A percentile compares a stretch with the other conserved stretches of the same genome.
phyloP scores from a whole-genome alignment of 1,140 invertebrate species.

The Ectropis grisescens region DNA sequence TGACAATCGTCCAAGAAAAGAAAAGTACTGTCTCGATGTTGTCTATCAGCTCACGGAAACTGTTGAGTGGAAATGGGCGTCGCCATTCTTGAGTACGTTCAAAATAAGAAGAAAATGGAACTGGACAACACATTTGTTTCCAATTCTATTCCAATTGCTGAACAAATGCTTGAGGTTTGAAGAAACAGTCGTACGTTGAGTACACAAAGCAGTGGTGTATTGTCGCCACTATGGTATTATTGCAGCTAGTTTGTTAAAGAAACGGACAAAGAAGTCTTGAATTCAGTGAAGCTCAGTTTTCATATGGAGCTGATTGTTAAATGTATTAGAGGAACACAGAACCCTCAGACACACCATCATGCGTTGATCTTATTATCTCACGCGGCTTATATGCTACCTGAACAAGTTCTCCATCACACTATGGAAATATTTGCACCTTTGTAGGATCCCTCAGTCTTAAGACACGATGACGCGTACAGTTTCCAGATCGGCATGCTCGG shows the following conservation, averaged over 20 bases:
- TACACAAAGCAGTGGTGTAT: constrained; percentile 90
- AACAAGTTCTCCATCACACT: constrained; percentile 89
- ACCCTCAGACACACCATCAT: constrained; percentile 95
- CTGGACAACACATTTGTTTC: constrained; percentile 76
- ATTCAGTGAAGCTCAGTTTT: constrained; percentile 73
- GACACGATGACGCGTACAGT: constrained; percentile 94
- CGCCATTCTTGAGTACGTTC: constrained; percentile 86
- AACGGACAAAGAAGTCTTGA: constrained; percentile 56
- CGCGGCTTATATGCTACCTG: constrained; percentile 81
- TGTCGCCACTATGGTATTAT: constrained; percentile 83
- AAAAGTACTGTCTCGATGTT: constrained; percentile 51
- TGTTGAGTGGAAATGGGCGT: constrained; percentile 83
- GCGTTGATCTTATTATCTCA: constrained; percentile 86
- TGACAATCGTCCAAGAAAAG: constrained; percentile 37
- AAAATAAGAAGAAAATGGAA: constrained; percentile 83
- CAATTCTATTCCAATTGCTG: constrained; percentile 85
- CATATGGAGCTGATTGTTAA: constrained; percentile 89
- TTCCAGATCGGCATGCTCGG: constrained; percentile 92
- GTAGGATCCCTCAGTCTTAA: constrained; percentile 91
- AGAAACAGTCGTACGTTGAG: constrained; percentile 86
- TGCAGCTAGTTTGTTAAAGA: constrained; percentile 73
- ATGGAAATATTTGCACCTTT: constrained; percentile 97
- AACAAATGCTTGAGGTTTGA: constrained; percentile 85
- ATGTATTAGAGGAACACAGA: constrained; percentile 89
- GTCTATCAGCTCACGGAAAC: constrained; percentile 72